Evolutionary conservation across 2,113 vertebrate species (phyloP).

Genomic region (Murina feae): DNA sequence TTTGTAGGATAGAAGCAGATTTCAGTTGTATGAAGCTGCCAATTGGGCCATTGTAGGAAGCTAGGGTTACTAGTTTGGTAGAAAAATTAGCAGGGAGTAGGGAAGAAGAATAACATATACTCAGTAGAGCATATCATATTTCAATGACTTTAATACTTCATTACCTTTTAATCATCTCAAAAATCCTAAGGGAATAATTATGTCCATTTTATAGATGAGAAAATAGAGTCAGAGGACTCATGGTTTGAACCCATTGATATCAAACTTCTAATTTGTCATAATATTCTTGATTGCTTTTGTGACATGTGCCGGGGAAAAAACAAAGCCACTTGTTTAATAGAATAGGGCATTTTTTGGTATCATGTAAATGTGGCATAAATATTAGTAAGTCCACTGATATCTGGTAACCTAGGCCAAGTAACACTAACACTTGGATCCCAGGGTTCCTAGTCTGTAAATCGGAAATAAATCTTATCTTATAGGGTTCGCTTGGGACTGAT

Average conservation of each 20-base stretch:
- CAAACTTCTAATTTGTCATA: background rate
- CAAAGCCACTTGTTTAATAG: background rate
- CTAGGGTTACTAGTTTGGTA: background rate
- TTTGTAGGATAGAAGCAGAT: background rate
- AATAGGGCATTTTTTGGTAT: background rate
- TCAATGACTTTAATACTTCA: background rate
- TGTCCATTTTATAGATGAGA: background rate
- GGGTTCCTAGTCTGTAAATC: background rate
- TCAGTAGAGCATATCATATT: background rate
- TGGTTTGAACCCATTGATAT: background rate
- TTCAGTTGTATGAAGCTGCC: background rate
- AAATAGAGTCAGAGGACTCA: background rate
- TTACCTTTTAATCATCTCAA: slow-evolving; percentile 7
- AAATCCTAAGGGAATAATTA: background rate
- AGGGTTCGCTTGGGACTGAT: background rate
- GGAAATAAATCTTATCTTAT: background rate
- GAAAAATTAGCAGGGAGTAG: background rate
- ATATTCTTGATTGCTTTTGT: background rate
- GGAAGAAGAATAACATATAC: background rate
- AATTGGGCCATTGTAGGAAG: background rate
- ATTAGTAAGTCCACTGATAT: background rate
- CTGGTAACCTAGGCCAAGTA: background rate
- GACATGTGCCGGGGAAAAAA: background rate
- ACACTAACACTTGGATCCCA: background rate
- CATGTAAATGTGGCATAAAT: background rate